Percentiles rank a stretch among this genome's conserved stretches.
These are phyloP conservation scores for Amblyopsis rosae DNA, from an alignment of 2,113 vertebrate species.

Conservation along the genomic window DNA sequence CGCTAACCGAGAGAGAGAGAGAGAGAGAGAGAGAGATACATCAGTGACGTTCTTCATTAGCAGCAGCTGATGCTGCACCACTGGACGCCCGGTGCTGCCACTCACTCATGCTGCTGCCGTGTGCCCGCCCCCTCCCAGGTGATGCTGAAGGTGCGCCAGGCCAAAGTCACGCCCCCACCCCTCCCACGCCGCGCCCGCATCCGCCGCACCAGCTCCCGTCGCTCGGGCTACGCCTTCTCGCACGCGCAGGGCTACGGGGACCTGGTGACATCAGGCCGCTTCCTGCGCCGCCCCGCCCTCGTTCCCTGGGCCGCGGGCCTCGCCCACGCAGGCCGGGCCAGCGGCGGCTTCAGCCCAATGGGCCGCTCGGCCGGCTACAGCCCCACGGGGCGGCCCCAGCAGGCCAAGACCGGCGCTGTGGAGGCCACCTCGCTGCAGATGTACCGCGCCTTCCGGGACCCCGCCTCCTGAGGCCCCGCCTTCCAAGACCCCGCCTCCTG, in stretches of 20 bases:
- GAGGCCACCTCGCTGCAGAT: constrained; percentile 75
- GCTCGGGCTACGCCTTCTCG: constrained; percentile 94
- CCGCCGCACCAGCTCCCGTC: constrained; percentile 79
- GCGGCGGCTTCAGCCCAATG: constrained; percentile 68
- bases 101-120: no score
- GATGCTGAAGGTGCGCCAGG: constrained; percentile 79
- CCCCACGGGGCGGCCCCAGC: constrained; percentile 66
- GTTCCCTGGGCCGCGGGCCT: constrained; percentile 44
- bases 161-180: constrained; percentile 72
- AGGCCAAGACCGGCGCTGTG: constrained; percentile 53
- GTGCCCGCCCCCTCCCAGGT: constrained; percentile 70
- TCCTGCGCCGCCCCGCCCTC: constrained; percentile 71
- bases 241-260: constrained; percentile 90
- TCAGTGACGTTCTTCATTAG: no score
- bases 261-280: constrained; percentile 88
- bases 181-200: constrained; percentile 61
- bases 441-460: constrained; percentile 62
- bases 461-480: no score
- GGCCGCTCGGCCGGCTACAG: constrained; percentile 78
- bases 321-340: constrained; percentile 49
- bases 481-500: background rate
- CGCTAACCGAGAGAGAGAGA: no score
- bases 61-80: no score
- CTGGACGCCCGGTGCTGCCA: no score
- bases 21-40: no score